Conservation (phyloP, 2,113 vertebrate genomes). For the Oreamnos americanus region DNA sequence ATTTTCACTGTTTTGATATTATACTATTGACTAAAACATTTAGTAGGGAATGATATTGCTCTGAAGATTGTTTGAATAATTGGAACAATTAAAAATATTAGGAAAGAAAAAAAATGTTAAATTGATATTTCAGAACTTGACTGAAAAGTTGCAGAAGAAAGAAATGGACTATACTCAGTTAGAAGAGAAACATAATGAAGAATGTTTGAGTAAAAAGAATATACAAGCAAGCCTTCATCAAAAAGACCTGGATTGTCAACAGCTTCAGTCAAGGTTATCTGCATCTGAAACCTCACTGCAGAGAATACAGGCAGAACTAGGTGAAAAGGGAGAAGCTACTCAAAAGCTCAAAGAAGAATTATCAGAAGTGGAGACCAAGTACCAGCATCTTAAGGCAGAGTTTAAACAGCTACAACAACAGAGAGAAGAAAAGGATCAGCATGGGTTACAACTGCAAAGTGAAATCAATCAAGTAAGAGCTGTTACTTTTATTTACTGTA, state of each 20-base stretch:
- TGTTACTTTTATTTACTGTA: background rate
- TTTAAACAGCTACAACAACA: conserved; percentile 95
- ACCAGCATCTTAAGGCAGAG: conserved; percentile 92
- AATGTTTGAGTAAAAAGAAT: conserved; percentile 86
- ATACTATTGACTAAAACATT: background rate
- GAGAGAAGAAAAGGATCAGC: conserved; percentile 93
- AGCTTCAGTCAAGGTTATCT: conserved; percentile 87
- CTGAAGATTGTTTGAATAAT: background rate
- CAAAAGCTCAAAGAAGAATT: conserved; percentile 90
- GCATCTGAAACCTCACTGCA: conserved; percentile 86
- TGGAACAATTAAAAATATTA: conserved; percentile 4
- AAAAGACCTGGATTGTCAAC: conserved; percentile 91
- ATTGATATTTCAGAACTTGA: conserved; percentile 83
- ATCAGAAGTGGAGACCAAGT: conserved; percentile 88
- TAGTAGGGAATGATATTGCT: background rate
- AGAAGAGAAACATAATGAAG: conserved; percentile 86
- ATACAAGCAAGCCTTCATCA: conserved; percentile 88
- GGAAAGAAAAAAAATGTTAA: conserved; percentile 37
- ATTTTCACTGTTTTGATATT: conserved; percentile 10
- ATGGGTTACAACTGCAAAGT: conserved; percentile 90
- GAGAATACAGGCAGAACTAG: conserved; percentile 85
- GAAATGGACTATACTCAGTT: conserved; percentile 88
- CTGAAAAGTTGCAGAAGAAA: conserved; percentile 88
- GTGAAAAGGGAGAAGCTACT: conserved; percentile 85
- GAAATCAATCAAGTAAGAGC: conserved; percentile 92